Evolutionary conservation across 1,140 invertebrate genomes (phyloP), one percentile per base, ranked within the genome.

Genomic region (Scaptomyza graminum): DNA sequence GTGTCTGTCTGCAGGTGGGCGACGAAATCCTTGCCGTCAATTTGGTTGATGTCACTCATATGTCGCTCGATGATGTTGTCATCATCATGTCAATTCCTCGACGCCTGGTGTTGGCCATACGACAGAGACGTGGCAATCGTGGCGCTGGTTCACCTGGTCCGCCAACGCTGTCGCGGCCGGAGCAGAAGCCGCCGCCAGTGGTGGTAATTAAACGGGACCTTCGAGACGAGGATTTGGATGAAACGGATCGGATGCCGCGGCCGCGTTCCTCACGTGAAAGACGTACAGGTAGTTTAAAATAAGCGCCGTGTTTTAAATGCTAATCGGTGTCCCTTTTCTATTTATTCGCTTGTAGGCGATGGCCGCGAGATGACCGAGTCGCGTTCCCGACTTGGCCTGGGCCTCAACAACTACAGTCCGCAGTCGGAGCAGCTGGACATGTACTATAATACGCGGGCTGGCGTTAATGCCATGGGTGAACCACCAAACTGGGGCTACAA

Each of bases 71-170:
- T 92, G 98, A 99, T 92, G 98, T 99, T 43, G 98, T 99, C 56
- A 98, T 99, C 81, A 97, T 99, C 81, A 99, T 99, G 97, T 99
- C 98, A 77, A 99, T 99, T 93, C 98, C 99, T 1, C 94, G 98
- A 82, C 94, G 98, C 77, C 94, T 99, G 77, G 95, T 99, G 18
- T 94, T 99, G 54, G 98, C 97, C 66, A 98, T 97, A 47, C 94
- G 98, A 70, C 96, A 96, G 80, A 93, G 95, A 64, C 91, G 93
- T 31, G 93, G 93, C 74, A 94, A 94, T 93, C 96, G 93, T 61
- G 90, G 85, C 13, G 94, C 93, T 37, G 94, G 94, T 6, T 95
- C 95, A 1, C 95, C 95, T 12, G 95, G 94, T 28, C 92, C 95
- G 34, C 94, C 94, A 56, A 94, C 94, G 41, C 43, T 92, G 8